Base-by-base conservation (phyloP, 2,113 vertebrate species). In the Tetrao urogallus region DNA sequence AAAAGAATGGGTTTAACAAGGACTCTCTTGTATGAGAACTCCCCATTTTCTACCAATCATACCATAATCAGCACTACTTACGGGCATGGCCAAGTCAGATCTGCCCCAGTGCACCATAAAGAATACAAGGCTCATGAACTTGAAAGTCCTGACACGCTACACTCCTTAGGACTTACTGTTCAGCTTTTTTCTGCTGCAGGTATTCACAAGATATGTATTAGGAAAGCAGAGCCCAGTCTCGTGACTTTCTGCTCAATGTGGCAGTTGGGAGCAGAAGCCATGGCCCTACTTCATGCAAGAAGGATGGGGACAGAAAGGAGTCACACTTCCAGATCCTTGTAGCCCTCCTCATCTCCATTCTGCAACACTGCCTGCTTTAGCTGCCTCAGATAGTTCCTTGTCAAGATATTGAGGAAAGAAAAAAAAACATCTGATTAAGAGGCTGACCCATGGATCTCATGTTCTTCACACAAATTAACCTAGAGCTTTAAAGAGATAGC, bases 401-500 rank as follows among this genome's bases (percentile, higher is more conserved):
- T 60, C 78, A 71, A 92, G 87, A 56, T 63, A 79, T 3, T 14
- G 45, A 82, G 64, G 3, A 87, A 72, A 90, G 75, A 66, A 82
- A 84, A 90, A 80, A 79, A 0, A 30, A 66, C 16, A 34, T 43
- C 90, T 81, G 74, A 70, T 86, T 88, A 95, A 78, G 88, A 48
- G 57, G 82, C 58, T 93, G 93, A 96, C 83, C 88, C 88, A 30
- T 0, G 66, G 88, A 86, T 84, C 78, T 93, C 42, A 0, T 89
- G 89, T 87, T 96, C 91, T 80, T 87, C 82, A 58, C 75, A 73
- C 92, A 94, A 85, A 90, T 93, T 94, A 95, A 95, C 91, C 64
- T 58, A 73, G 84, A 76, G 78, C 72, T 76, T 60, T 82, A 83
- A 50, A 91, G 54, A 24, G 10, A 52, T 69, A 76, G 72, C 42